Percentiles rank a stretch among this genome's conserved stretches.
Evolutionary conservation across 2,113 vertebrate species (phyloP).

Genomic region (Budorcas taxicolor): DNA sequence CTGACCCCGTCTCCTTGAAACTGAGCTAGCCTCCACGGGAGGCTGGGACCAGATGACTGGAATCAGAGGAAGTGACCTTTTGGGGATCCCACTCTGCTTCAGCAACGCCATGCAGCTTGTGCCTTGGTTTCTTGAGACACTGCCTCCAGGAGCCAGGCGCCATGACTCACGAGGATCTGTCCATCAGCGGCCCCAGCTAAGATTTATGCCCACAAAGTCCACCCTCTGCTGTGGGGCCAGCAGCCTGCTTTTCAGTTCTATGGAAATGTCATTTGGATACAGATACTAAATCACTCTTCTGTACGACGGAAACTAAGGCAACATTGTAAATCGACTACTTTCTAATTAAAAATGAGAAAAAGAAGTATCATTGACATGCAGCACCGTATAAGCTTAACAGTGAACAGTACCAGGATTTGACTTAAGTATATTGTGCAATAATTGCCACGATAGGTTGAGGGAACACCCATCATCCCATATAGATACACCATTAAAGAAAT

Average conservation of each 20-base stretch:
- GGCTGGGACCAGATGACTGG: accelerated
- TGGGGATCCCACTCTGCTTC: too few relatives aligned
- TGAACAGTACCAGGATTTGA: background rate
- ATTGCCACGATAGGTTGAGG: accelerated
- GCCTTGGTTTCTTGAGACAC: accelerated
- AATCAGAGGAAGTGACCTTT: background rate
- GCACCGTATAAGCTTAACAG: too few relatives aligned
- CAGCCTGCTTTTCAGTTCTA: background rate
- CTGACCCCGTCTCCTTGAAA: accelerated
- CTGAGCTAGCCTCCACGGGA: too few relatives aligned
- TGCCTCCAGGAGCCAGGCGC: accelerated
- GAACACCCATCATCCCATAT: background rate
- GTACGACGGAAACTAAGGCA: background rate
- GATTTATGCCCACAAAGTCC: background rate
- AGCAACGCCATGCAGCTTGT: accelerated
- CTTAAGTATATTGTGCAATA: background rate
- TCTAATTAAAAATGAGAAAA: background rate
- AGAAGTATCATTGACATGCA: too few relatives aligned
- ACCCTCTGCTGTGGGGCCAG: too few relatives aligned
- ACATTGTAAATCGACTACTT: background rate
- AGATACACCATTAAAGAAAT: background rate
- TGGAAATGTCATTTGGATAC: background rate
- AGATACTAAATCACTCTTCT: background rate
- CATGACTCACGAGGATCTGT: accelerated
- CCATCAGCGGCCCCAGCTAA: accelerated